These are phyloP conservation scores for Sorex fumeus DNA, from an alignment of 2,113 vertebrate genomes.

Conservation along the genomic window DNA sequence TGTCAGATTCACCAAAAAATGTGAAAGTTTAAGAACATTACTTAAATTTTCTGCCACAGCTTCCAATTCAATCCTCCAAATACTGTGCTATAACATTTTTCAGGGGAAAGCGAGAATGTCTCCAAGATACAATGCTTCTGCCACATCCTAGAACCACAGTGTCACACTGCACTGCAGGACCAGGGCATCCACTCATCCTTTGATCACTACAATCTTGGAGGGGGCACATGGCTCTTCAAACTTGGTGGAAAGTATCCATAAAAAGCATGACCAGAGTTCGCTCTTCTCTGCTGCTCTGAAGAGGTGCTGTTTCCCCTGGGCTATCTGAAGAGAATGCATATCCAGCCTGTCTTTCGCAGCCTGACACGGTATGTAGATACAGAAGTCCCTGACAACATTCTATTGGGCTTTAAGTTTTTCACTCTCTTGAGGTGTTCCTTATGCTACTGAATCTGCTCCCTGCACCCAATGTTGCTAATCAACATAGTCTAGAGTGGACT, in stretches of 20 bases:
- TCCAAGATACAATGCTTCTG: not conserved
- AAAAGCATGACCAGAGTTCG: not conserved
- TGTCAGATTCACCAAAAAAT: not conserved
- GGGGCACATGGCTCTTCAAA: not conserved
- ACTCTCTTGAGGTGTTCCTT: not conserved
- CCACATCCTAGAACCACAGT: not conserved
- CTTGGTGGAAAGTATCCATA: not conserved
- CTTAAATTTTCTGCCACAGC: not conserved
- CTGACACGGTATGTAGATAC: not conserved
- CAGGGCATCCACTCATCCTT: not conserved
- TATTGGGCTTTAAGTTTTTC: no score
- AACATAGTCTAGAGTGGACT: not conserved
- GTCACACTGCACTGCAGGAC: not conserved
- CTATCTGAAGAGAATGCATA: not conserved
- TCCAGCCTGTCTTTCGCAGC: not conserved
- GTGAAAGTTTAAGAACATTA: conserved; percentile 39
- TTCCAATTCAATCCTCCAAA: not conserved
- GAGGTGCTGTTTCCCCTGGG: not conserved
- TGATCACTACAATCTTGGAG: not conserved
- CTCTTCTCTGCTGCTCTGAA: not conserved
- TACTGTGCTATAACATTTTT: conserved; percentile 16
- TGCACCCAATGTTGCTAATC: not conserved
- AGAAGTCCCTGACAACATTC: not conserved
- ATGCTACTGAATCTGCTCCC: conserved; percentile 23
- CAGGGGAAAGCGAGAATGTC: not conserved